Percentiles rank a stretch among this genome's conserved stretches.
These are phyloP conservation scores for Catocala sponsa DNA, from an alignment of 2,888 invertebrate species.

Conservation along the genomic window DNA sequence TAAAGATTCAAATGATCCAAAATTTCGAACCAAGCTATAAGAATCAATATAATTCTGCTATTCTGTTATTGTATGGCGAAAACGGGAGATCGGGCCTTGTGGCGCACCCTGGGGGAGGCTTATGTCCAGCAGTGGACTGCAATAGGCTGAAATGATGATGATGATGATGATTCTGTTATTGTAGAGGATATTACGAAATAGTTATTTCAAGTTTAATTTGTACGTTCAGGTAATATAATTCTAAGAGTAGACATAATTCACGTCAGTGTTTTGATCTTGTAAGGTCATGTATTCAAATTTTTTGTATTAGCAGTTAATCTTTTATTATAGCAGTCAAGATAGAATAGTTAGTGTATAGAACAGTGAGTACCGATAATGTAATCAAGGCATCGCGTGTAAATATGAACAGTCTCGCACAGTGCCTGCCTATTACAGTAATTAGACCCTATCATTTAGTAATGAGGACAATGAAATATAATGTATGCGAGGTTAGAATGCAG, in stretches of 20 bases:
- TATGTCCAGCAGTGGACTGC: no score
- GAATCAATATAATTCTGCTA: no score
- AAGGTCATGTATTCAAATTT: conserved; percentile 40
- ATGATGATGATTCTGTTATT: no score
- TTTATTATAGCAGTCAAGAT: conserved; percentile 18
- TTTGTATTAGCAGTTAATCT: conserved; percentile 22
- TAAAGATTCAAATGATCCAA: no score
- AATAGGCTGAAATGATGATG: no score
- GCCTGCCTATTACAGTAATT: conserved; percentile 69
- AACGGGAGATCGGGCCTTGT: no score
- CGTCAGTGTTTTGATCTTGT: conserved; percentile 18
- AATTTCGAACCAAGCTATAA: no score
- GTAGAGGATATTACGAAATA: background rate
- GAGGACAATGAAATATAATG: conserved; percentile 78
- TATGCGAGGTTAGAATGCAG: conserved; percentile 72
- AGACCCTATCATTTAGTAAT: conserved; percentile 81
- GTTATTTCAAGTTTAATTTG: conserved; percentile 15
- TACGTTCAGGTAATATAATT: conserved; percentile 8
- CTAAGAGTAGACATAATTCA: conserved; percentile 12
- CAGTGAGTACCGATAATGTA: conserved; percentile 36
- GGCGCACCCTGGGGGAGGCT: no score
- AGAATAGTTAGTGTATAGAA: conserved; percentile 14
- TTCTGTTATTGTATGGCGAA: no score
- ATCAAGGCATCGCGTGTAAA: conserved; percentile 66
- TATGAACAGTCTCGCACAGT: conserved; percentile 57